These are phyloP conservation scores for Trachemys scripta DNA, from an alignment of 2,113 vertebrate genomes.

Conservation along the genomic window DNA sequence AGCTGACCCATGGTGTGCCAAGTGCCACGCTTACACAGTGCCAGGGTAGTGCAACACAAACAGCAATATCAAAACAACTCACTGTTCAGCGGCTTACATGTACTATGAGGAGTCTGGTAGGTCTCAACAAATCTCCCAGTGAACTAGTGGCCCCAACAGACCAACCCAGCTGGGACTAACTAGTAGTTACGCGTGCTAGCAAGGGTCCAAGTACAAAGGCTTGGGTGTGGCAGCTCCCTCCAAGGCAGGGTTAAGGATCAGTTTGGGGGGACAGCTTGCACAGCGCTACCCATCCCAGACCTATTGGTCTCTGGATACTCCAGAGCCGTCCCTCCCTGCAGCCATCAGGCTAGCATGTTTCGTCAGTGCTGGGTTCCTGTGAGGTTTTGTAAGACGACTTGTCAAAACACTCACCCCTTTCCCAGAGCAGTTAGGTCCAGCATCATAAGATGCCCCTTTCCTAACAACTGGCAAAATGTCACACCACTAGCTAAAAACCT, in stretches of 20 bases:
- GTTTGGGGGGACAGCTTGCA: background rate
- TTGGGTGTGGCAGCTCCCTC: background rate
- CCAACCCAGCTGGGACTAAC: background rate
- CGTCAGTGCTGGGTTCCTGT: background rate
- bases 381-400: background rate
- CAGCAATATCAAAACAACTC: background rate
- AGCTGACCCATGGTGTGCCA: background rate
- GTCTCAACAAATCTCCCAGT: background rate
- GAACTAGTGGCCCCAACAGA: background rate
- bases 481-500: background rate
- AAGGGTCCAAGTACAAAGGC: background rate
- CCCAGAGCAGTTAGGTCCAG: background rate
- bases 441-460: background rate
- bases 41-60: background rate
- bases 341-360: background rate
- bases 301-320: background rate
- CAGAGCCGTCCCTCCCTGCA: background rate
- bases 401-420: background rate
- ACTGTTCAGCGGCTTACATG: background rate
- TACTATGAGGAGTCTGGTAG: background rate
- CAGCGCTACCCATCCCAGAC: background rate
- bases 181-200: background rate
- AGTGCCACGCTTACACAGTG: background rate
- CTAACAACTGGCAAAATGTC: background rate
- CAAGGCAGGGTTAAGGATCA: background rate